A percentile compares a stretch with the other conserved stretches of the same genome.
phyloP scores from a whole-genome alignment of 2,797 vertebrate genomes.

The Acipenser ruthenus region DNA sequence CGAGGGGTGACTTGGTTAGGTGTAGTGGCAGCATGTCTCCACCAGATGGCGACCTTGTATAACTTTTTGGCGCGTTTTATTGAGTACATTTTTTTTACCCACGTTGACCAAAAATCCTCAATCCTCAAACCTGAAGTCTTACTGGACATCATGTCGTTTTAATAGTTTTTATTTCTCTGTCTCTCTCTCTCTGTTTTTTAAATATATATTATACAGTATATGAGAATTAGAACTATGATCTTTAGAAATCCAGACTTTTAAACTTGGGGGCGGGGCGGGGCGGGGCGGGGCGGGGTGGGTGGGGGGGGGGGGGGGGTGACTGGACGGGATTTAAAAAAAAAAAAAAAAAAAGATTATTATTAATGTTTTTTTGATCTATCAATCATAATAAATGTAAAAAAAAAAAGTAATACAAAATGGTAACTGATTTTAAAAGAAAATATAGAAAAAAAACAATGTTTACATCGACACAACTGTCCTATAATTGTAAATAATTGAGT shows the following conservation, averaged over 20 bases:
- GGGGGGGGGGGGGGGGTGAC: not conserved
- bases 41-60: too few species aligned
- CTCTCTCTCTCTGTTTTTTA: not conserved
- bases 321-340: slow-evolving; percentile 49
- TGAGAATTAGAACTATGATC: not conserved
- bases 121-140: too few species aligned
- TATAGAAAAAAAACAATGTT: slow-evolving; percentile 56
- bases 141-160: too few species aligned
- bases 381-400: slow-evolving; percentile 15
- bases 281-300: slow-evolving; percentile 14
- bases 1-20: too few species aligned
- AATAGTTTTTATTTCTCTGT: not conserved
- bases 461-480: slow-evolving; percentile 73
- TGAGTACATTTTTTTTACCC: too few species aligned
- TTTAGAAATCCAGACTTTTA: not conserved
- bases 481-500: slow-evolving; percentile 79
- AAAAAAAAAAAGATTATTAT: slow-evolving; percentile 40
- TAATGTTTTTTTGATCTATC: not conserved
- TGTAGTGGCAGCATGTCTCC: too few species aligned
- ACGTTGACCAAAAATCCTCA: too few species aligned
- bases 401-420: slow-evolving; percentile 28
- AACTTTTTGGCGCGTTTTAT: too few species aligned
- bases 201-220: not conserved
- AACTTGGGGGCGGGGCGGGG: too few species aligned
- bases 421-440: slow-evolving; percentile 29